A percentile compares a stretch with the other conserved stretches of the same genome.
Conservation (phyloP, 2,888 invertebrate genomes). For the Cryptophagus acutangulus region DNA sequence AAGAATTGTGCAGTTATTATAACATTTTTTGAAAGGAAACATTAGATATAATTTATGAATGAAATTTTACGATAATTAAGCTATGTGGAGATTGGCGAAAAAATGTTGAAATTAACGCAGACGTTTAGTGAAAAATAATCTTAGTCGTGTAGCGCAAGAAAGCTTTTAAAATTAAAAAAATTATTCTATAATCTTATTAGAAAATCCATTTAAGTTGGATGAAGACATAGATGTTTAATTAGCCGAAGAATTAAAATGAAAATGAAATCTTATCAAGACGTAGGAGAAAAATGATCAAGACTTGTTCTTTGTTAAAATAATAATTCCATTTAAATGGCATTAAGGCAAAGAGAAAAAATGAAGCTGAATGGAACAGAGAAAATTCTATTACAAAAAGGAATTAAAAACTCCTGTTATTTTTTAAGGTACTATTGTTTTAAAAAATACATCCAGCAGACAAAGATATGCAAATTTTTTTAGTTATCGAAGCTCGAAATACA, state of each 20-base stretch:
- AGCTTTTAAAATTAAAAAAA: slow-evolving; percentile 33
- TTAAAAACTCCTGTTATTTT: slow-evolving; percentile 26
- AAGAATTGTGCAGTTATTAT: no score
- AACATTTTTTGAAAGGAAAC: no score
- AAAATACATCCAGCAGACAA: slow-evolving; percentile 34
- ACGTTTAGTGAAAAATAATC: background rate
- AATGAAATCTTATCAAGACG: slow-evolving; percentile 33
- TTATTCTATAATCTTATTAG: slow-evolving; percentile 34
- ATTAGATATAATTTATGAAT: no score
- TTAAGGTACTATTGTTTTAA: slow-evolving; percentile 27
- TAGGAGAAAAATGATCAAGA: slow-evolving; percentile 5
- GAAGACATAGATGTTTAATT: slow-evolving; percentile 39
- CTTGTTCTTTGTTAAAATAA: slow-evolving; percentile 5
- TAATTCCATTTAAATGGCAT: slow-evolving; percentile 5
- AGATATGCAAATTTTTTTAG: slow-evolving; percentile 34
- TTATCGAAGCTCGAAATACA: slow-evolving; percentile 24
- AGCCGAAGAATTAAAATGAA: slow-evolving; percentile 37
- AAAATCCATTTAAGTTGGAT: slow-evolving; percentile 36
- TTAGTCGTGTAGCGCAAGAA: slow-evolving; percentile 19
- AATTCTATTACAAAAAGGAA: slow-evolving; percentile 18
- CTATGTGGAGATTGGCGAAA: slow-evolving; percentile 1
- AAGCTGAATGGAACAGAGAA: background rate
- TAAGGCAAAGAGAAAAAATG: background rate
- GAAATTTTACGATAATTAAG: background rate
- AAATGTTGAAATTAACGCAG: slow-evolving; percentile 4